These are phyloP conservation scores for Abramis brama DNA, from an alignment of 2,113 vertebrate species.

Conservation along the genomic window DNA sequence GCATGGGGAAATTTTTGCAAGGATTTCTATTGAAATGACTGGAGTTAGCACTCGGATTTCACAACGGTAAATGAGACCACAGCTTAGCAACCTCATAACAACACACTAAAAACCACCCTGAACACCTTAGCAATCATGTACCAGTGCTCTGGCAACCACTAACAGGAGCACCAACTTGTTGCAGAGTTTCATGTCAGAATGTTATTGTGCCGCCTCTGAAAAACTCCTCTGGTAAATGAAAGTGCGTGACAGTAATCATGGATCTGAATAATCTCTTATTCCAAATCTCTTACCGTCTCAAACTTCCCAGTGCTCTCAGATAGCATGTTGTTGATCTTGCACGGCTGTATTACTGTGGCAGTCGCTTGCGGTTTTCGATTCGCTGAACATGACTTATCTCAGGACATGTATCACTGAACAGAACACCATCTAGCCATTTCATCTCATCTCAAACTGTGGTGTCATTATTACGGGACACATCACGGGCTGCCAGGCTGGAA, in stretches of 20 bases:
- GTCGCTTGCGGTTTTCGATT: background rate
- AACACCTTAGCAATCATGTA: background rate
- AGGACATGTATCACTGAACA: background rate
- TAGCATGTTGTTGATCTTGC: background rate
- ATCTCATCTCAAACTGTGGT: background rate
- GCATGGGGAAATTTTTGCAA: too few relatives aligned
- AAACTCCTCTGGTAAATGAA: background rate
- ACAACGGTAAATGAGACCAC: too few relatives aligned
- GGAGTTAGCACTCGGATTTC: too few relatives aligned
- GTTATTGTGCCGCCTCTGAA: background rate
- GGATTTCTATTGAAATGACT: too few relatives aligned
- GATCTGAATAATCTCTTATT: constrained; percentile 5
- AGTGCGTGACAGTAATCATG: background rate
- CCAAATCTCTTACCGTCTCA: background rate
- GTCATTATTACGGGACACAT: background rate
- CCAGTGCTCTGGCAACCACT: background rate
- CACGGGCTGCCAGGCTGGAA: background rate
- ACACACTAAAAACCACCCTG: background rate
- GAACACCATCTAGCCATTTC: background rate
- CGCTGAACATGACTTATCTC: constrained; percentile 5
- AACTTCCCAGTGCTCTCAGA: background rate
- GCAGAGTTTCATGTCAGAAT: background rate
- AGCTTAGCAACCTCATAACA: background rate
- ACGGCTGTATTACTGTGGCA: background rate
- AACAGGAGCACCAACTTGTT: background rate